phyloP scores from a whole-genome alignment of 2,888 invertebrate genomes.

The Linnaemya vulpina region DNA sequence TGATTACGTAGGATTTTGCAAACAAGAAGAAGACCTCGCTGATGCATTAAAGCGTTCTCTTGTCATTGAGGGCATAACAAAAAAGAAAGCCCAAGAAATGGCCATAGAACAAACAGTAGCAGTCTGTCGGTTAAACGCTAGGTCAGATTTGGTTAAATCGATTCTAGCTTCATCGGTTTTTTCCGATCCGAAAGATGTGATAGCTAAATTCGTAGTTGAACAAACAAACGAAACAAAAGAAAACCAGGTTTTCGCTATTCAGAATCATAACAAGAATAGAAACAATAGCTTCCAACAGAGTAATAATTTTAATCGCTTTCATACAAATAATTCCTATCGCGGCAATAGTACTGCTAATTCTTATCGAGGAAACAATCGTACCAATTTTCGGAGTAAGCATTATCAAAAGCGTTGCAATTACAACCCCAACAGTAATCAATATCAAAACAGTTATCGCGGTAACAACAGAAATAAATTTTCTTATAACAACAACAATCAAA shows the following conservation, averaged over 20 bases:
- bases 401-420: too few species aligned
- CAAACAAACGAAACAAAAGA: constrained; percentile 10
- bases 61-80: constrained; percentile 1
- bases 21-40: constrained; percentile 17
- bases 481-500: background rate
- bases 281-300: too few species aligned
- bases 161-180: constrained; percentile 22
- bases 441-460: constrained; percentile 2
- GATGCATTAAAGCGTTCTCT: constrained; percentile 14
- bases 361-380: too few species aligned
- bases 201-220: constrained; percentile 22
- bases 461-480: background rate
- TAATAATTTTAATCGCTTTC: too few species aligned
- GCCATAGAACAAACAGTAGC: constrained; percentile 23
- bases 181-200: constrained; percentile 14
- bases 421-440: background rate
- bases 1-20: constrained; percentile 15
- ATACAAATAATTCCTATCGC: too few species aligned
- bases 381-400: too few species aligned
- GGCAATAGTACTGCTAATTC: too few species aligned
- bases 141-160: constrained; percentile 29
- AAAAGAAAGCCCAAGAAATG: constrained; percentile 24
- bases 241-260: background rate
- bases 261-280: background rate
- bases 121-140: constrained; percentile 20